Conservation (phyloP, 2,888 invertebrate genomes). For the Troides oblongomaculatus region DNA sequence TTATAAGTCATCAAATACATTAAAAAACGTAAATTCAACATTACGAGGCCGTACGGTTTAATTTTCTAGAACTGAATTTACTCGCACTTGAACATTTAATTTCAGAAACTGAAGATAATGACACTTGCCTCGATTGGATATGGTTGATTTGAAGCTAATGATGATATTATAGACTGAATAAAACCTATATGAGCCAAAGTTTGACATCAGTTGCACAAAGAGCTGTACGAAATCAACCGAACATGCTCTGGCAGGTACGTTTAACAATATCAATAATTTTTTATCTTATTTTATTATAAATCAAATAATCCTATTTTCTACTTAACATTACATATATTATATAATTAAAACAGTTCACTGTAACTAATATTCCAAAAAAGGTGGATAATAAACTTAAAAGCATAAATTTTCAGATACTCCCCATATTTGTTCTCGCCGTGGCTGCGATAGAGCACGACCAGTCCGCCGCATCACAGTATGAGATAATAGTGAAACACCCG, state of each 20-base stretch:
- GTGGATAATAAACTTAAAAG: too few species aligned
- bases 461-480: constrained; percentile 56
- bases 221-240: constrained; percentile 8
- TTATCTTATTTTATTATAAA: neutral
- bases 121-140: constrained; percentile 21
- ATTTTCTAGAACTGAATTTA: constrained; percentile 13
- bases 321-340: too few species aligned
- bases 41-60: constrained; percentile 13
- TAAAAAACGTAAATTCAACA: constrained; percentile 15
- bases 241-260: constrained; percentile 37
- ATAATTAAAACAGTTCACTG: neutral
- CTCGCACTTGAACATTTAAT: constrained; percentile 26
- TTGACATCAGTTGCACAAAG: constrained; percentile 25
- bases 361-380: neutral
- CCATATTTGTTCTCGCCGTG: constrained; percentile 36
- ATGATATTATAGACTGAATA: constrained; percentile 23
- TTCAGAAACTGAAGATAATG: constrained; percentile 28
- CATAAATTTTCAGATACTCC: constrained; percentile 4
- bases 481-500: constrained; percentile 41
- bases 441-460: constrained; percentile 49
- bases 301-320: too few species aligned
- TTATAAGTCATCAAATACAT: constrained; percentile 6
- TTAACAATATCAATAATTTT: constrained; percentile 6
- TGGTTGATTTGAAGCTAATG: constrained; percentile 17
- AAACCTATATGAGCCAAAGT: constrained; percentile 16